Conservation (phyloP, 2,888 invertebrate genomes). For the Nebria salina region DNA sequence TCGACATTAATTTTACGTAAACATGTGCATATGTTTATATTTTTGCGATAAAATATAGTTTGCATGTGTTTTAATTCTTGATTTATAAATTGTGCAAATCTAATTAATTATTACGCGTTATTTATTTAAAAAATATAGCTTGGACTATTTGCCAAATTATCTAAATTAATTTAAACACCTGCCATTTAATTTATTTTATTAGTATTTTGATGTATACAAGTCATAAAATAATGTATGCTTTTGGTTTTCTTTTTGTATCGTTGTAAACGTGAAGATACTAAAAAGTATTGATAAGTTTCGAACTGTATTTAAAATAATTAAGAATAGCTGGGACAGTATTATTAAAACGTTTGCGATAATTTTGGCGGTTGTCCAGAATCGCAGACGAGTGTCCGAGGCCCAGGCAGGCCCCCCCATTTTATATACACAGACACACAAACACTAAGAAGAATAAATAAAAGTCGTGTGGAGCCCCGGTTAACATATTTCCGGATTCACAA, state of each 20-base stretch:
- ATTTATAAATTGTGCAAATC: too few species aligned
- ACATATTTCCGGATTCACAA: conserved; percentile 48
- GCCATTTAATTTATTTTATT: not conserved
- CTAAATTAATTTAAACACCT: too few species aligned
- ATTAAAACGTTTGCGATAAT: not conserved
- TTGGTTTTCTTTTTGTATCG: too few species aligned
- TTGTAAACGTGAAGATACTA: too few species aligned
- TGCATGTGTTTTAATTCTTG: not conserved
- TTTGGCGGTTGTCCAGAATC: not conserved
- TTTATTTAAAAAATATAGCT: not conserved
- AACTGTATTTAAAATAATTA: not conserved
- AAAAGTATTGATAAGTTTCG: too few species aligned
- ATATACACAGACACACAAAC: not conserved
- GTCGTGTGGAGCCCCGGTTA: conserved; percentile 15
- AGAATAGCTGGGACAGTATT: not conserved
- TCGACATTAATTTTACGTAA: too few species aligned
- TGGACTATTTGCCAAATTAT: not conserved
- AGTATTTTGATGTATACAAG: not conserved
- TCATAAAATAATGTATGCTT: too few species aligned
- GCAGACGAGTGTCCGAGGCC: not conserved
- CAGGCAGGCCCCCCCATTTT: not conserved
- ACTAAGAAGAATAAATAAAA: conserved; percentile 31
- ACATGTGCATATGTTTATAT: not conserved
- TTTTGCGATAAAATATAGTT: not conserved
- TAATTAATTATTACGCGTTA: not conserved